Evolutionary conservation across 2,797 vertebrate species (phyloP).

Genomic region (Chaetodon trifasciatus): DNA sequence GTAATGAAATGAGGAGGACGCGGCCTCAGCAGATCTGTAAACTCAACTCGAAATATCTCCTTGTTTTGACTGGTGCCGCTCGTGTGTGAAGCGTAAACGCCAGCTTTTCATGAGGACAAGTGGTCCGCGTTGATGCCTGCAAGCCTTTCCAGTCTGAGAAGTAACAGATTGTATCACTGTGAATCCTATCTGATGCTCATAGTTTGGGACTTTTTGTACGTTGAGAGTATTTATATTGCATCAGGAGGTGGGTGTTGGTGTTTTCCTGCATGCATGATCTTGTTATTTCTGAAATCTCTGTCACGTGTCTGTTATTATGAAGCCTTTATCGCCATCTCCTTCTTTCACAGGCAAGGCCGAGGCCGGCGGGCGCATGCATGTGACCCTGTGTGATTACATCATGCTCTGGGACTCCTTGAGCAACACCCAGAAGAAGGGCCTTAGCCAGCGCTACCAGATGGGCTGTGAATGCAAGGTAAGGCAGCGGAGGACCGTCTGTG

Average conservation of each 20-base stretch:
- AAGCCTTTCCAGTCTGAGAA: slow-evolving; percentile 25
- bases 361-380: slow-evolving; percentile 91
- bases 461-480: slow-evolving; percentile 98
- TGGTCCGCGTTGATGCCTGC: slow-evolving; percentile 21
- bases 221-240: neutral
- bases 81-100: slow-evolving; percentile 7
- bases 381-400: slow-evolving; percentile 97
- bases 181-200: neutral
- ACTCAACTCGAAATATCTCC: slow-evolving; percentile 32
- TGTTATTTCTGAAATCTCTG: slow-evolving; percentile 35
- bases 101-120: slow-evolving; percentile 14
- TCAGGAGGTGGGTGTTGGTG: neutral
- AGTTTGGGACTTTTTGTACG: neutral
- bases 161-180: slow-evolving; percentile 37
- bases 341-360: slow-evolving; percentile 91
- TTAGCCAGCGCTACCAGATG: slow-evolving; percentile 98
- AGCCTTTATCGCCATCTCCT: neutral
- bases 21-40: slow-evolving; percentile 46
- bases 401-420: slow-evolving; percentile 96
- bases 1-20: neutral
- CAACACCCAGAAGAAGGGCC: slow-evolving; percentile 97
- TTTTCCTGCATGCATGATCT: neutral
- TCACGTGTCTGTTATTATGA: slow-evolving; percentile 1
- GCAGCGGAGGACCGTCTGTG: neutral
- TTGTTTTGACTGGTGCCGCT: slow-evolving; percentile 67